Base-by-base conservation (phyloP, 2,113 vertebrate genomes). In the Aegotheles bennettii region DNA sequence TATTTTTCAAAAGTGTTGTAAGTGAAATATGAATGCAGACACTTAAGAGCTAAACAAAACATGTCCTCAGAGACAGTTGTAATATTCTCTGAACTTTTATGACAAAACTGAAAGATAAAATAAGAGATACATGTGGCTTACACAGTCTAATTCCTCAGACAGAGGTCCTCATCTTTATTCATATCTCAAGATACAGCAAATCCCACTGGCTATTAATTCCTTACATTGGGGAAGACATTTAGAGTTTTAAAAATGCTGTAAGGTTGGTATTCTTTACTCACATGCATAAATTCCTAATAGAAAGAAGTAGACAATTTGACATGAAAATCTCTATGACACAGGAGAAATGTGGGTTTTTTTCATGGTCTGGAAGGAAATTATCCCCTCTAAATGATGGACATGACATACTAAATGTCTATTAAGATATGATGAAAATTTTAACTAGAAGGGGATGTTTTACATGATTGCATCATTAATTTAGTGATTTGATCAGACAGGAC, bases 341-440 rank as follows among this genome's bases (percentile, higher is more conserved):
- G 10, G 16, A 73, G 1, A 76, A 84, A 79, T 50, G 5, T 24
- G 21, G 8, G 0, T 3, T 35, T 78, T 81, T 76, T 63, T 31
- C 6, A 17, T 28, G 19, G 8, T 9, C 26, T 65, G 15, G 23
- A 38, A 67, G 50, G 57, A 57, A 86, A 64, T 63, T 78, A 51
- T 57, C 18, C 28, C 60, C 36, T 79, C 31, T 53, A 78, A 76
- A 76, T 73, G 77, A 54, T 65, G 47, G 38, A 43, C 71, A 57
- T 79, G 64, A 63, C 69, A 84, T 43, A 84, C 73, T 76, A 97
- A 96, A 50, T 89, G 40, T 47, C 68, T 77, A 43, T 88, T 93
- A 96, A 75, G 63, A 79, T 64, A 84, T 6, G 13, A 78, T 36
- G 81, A 96, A 97, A 94, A 84, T 92, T 90, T 95, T 91, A 85